These are phyloP conservation scores for Enteromius mattozi DNA, from an alignment of 2,797 vertebrate genomes.

Conservation along the genomic window DNA sequence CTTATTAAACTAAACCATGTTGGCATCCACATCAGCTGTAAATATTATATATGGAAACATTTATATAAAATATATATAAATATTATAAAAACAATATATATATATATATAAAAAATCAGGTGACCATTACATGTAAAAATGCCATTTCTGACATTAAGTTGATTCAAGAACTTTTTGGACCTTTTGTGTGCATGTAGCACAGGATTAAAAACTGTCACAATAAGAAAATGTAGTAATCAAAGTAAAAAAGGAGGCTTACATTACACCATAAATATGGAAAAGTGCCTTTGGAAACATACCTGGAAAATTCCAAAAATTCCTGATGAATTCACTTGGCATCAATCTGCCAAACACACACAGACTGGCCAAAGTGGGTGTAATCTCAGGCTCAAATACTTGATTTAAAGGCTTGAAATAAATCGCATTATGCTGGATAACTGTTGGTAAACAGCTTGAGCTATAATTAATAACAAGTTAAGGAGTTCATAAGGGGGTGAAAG, in stretches of 20 bases:
- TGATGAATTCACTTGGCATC: constrained; percentile 18
- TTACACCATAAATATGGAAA: neutral
- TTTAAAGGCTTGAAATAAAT: constrained; percentile 31
- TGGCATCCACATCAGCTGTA: too few species aligned
- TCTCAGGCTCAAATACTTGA: constrained; percentile 17
- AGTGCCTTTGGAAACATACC: neutral
- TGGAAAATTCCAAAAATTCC: constrained; percentile 16
- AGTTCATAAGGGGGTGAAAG: neutral
- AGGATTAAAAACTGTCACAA: neutral
- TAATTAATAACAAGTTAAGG: constrained; percentile 53
- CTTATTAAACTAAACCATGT: too few species aligned
- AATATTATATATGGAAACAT: too few species aligned
- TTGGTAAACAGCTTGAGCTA: constrained; percentile 51
- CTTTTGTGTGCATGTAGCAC: too few species aligned
- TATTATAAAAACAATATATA: too few species aligned
- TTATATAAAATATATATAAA: too few species aligned
- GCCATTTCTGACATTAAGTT: too few species aligned
- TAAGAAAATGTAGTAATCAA: neutral
- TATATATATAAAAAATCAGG: too few species aligned
- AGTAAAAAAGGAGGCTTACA: neutral
- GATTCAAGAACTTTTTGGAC: too few species aligned
- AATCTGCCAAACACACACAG: neutral
- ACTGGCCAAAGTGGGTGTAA: neutral
- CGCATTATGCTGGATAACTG: constrained; percentile 42
- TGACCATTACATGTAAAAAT: too few species aligned